These are phyloP conservation scores for Fregata magnificens DNA, from an alignment of 2,113 vertebrate species.

Conservation along the genomic window DNA sequence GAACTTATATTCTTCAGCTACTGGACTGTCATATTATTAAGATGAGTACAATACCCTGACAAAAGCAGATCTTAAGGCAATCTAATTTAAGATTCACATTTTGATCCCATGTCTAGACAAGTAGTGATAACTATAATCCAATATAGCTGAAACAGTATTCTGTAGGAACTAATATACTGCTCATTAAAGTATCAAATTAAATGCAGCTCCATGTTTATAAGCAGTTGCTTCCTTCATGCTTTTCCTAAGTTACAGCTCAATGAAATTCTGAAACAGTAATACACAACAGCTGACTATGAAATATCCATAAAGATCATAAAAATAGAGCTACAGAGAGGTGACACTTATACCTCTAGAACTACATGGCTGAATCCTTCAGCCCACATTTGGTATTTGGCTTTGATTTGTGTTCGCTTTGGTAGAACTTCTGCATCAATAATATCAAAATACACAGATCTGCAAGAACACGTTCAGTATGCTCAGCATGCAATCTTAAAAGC, in stretches of 20 bases:
- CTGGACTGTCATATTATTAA: not conserved
- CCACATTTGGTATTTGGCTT: not conserved
- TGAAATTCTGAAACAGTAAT: not conserved
- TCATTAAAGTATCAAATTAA: not conserved
- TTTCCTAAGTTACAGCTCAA: not conserved
- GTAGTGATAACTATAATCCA: not conserved
- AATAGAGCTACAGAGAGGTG: not conserved
- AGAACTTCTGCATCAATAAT: not conserved
- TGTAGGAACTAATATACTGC: not conserved
- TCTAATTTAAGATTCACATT: not conserved
- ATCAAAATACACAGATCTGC: not conserved
- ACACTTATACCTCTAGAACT: not conserved
- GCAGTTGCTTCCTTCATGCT: not conserved
- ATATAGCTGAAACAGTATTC: not conserved
- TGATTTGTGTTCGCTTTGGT: not conserved
- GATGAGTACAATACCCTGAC: not conserved
- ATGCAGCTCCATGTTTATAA: not conserved
- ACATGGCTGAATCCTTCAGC: not conserved
- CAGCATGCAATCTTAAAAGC: not conserved
- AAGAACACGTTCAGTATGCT: not conserved
- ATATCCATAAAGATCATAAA: not conserved
- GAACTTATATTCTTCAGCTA: not conserved
- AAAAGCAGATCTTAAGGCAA: not conserved
- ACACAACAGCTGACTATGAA: not conserved
- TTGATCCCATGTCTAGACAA: conserved; percentile 25